Evolutionary conservation across 2,888 invertebrate genomes (phyloP), one percentile per base, ranked within the genome.

Genomic region (Apocheima hispidaria): DNA sequence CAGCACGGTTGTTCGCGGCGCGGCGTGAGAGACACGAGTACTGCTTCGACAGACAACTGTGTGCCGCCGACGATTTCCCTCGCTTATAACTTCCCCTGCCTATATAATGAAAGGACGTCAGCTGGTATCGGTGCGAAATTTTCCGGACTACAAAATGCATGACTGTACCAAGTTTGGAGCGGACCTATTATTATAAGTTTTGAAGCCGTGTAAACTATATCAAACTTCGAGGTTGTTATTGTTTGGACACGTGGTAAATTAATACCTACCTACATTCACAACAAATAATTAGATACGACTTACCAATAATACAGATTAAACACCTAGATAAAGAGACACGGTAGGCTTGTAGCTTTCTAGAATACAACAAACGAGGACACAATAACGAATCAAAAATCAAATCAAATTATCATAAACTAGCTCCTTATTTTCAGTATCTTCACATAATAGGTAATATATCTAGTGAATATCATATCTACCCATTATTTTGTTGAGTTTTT

Each of bases 1-100:
- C 21, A n/a, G 33, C 38, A 4, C 38, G 49, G 52, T 40, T 48
- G 52, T 14, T 18, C 51, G 30, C 58, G 28, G 33, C 58, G 52
- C 41, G 56, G 49, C 57, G 59, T 23, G 41, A 41, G 49, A 35
- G 44, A 38, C 43, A 10, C 35, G 38, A 30, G 44, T 43, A 33
- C n/a, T 53, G 53, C 55, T 54, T 44, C 71, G 72, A 71, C 72
- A 81, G 81, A 79, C 86, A 82, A 88, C 86, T 86, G 88, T 77
- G 75, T 70, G 78, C 71, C 69, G 70, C 73, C 65, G 71, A 68
- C 73, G 74, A 73, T 81, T 84, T 84, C 85, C 84, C 85, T 81
- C 82, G 82, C 81, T 85, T 90, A 82, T 88, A 88, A 80, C 84
- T 78, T 77, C 82, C 78, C 80, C 78, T 81, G 78, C 73, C 79